Base-by-base conservation (phyloP, 2,888 invertebrate species). In the Agrochola lota region DNA sequence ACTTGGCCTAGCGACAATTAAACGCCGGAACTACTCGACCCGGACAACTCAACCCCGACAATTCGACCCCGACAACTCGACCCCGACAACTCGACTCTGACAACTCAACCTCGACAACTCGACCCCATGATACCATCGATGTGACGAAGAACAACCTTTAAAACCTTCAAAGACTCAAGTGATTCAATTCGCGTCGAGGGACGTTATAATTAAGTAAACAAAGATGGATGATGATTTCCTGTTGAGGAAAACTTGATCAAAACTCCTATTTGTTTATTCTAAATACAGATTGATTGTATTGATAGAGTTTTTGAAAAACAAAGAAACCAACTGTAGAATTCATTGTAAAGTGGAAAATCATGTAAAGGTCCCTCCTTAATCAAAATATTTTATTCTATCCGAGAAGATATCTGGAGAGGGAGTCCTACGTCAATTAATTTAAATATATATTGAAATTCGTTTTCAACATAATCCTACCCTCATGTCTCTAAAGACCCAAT, bases 401-500 rank as follows among this genome's bases (percentile, higher is more conserved):
- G 15, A 30, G 30, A 30, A 30, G 1, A 30, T 30, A 30, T 2
- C 1, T 30, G 30, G 17, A 11, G 17, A 49, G 9, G 17, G 17
- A 17, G 17, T n/a, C 35, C 4, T 35, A 35, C 7, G 7, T 23
- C 17, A 63, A 77, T 63, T 63, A 46, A 63, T 77, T 72, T 26
- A 43, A 78, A 78, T 59, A 66, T 46, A 46, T 46, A 52, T 60
- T 9, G 17, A 63, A 43, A 69, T 71, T 63, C 26, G 60, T 63
- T 78, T 52, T n/a, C 20, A 20, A 68, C 26, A 64, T 71, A 71
- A 78, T 78, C 71, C 57, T 12, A 78, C 59, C 74, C 11, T 57
- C 52, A 46, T 20, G 26, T 81, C 78, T 55, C 71, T 52, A 23
- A 5, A 23, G 73, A 63, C 67, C 82, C 82, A 81, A 81, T 81